These are phyloP conservation scores for Recurvirostra avosetta DNA, from an alignment of 2,113 vertebrate genomes.

Conservation along the genomic window DNA sequence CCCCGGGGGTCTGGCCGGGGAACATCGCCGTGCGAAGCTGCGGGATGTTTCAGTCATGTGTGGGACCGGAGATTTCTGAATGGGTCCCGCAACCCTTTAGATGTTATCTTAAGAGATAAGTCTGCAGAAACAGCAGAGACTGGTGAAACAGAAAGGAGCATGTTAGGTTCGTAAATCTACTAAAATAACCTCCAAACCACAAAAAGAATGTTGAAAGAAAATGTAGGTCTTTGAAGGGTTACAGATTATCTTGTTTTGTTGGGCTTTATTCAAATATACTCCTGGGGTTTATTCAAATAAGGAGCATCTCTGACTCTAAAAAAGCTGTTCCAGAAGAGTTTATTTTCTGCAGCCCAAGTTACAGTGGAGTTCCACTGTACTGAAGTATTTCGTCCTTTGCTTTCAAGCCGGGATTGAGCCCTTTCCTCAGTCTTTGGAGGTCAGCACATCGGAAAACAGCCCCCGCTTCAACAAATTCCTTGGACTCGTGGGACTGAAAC, in stretches of 20 bases:
- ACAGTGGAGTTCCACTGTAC: background rate
- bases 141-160: background rate
- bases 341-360: background rate
- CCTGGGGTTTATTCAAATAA: slow-evolving; percentile 56
- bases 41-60: background rate
- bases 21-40: background rate
- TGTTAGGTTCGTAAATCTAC: background rate
- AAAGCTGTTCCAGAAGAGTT: slow-evolving; percentile 37
- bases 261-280: slow-evolving; percentile 59
- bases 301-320: slow-evolving; percentile 19
- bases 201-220: slow-evolving; percentile 32
- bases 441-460: background rate
- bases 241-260: slow-evolving; percentile 34
- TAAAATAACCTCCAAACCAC: slow-evolving; percentile 7
- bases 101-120: background rate
- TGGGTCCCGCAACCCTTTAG: background rate
- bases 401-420: background rate
- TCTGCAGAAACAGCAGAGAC: background rate
- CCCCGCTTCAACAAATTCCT: accelerated
- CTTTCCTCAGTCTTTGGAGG: accelerated
- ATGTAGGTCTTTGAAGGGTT: background rate
- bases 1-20: background rate
- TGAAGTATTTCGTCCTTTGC: background rate
- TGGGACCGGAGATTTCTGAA: background rate
- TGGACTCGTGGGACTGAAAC: background rate